These are phyloP conservation scores for Chaetura pelagica DNA, from an alignment of 2,113 vertebrate genomes.

Conservation along the genomic window DNA sequence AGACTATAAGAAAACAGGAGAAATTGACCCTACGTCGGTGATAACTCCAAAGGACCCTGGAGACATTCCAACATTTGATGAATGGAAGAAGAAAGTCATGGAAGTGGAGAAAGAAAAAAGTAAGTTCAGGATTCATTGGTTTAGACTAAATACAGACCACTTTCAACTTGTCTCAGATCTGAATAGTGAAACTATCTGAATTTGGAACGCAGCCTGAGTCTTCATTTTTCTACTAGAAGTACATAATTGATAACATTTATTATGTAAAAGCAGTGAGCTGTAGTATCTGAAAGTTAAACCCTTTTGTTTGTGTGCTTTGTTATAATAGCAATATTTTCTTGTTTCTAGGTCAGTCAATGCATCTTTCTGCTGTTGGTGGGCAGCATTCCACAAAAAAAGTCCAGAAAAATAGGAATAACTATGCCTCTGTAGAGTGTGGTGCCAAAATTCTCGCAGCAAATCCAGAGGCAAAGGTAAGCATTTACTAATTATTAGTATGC, in stretches of 20 bases:
- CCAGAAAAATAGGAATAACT: slow-evolving; percentile 98
- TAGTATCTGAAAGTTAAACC: neutral
- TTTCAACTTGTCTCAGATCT: neutral
- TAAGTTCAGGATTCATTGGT: slow-evolving; percentile 71
- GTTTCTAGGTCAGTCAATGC: slow-evolving; percentile 90
- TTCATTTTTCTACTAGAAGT: neutral
- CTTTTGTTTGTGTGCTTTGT: neutral
- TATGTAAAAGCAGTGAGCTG: neutral
- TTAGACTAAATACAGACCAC: neutral
- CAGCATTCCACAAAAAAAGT: slow-evolving; percentile 91
- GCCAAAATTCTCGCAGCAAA: slow-evolving; percentile 98
- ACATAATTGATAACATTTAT: neutral
- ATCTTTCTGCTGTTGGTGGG: slow-evolving; percentile 86
- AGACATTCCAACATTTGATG: slow-evolving; percentile 97
- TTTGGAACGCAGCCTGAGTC: neutral
- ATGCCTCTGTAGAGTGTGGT: slow-evolving; percentile 97
- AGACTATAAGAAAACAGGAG: slow-evolving; percentile 76
- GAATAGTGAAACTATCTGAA: neutral
- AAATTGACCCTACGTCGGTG: slow-evolving; percentile 83
- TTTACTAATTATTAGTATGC: neutral
- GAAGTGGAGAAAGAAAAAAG: slow-evolving; percentile 99
- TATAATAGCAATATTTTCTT: slow-evolving; percentile 42
- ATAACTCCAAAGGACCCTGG: slow-evolving; percentile 88
- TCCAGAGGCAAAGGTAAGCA: slow-evolving; percentile 93
- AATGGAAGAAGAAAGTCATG: slow-evolving; percentile 99